Evolutionary conservation across 2,797 vertebrate species (phyloP).

Genomic region (Periophthalmus magnuspinnatus): DNA sequence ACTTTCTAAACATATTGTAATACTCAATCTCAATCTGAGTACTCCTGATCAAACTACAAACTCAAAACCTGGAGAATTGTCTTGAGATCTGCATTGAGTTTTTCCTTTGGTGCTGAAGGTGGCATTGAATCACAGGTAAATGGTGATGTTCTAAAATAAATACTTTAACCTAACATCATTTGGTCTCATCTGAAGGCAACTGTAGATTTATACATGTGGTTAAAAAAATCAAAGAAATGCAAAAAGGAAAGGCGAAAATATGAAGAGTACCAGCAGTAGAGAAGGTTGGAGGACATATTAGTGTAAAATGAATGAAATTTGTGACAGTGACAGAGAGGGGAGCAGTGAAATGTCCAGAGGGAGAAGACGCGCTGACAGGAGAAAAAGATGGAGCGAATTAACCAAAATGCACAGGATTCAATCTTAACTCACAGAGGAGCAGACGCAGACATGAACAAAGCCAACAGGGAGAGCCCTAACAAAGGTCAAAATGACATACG

Average conservation of each 20-base stretch:
- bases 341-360: slow-evolving; percentile 31
- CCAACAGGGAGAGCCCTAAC: slow-evolving; percentile 19
- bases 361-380: slow-evolving; percentile 30
- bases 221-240: slow-evolving; percentile 24
- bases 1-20: too few species aligned
- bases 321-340: slow-evolving; percentile 28
- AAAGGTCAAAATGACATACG: slow-evolving; percentile 25
- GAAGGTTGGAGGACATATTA: slow-evolving; percentile 12
- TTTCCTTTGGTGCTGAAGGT: background rate
- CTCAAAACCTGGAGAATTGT: too few species aligned
- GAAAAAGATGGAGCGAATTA: slow-evolving; percentile 30
- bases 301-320: slow-evolving; percentile 40
- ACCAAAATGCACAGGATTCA: slow-evolving; percentile 32
- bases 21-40: too few species aligned
- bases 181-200: background rate
- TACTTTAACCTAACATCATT: background rate
- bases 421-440: slow-evolving; percentile 29
- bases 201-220: background rate
- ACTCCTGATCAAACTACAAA: too few species aligned
- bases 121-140: background rate
- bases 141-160: background rate
- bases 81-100: background rate
- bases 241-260: background rate
- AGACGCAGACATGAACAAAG: slow-evolving; percentile 29
- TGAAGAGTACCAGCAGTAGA: slow-evolving; percentile 1